A percentile compares a stretch with the other conserved stretches of the same genome.
Conservation (phyloP, 2,888 invertebrate genomes). For the Quadriops clusia region DNA sequence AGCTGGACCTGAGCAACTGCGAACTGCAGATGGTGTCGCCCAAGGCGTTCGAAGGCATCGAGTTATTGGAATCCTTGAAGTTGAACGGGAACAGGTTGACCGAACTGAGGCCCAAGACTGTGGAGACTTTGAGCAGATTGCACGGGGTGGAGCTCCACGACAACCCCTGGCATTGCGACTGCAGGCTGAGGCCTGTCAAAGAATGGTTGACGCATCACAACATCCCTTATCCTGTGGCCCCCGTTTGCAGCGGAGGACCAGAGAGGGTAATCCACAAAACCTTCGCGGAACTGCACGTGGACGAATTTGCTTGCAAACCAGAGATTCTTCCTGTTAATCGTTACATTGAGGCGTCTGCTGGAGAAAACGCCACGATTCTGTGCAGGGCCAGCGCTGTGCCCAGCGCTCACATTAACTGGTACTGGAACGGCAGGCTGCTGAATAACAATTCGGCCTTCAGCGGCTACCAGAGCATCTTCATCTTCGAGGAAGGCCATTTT, state of each 20-base stretch:
- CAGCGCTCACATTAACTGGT: conserved; percentile 72
- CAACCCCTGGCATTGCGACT: conserved; percentile 84
- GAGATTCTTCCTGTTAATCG: conserved; percentile 64
- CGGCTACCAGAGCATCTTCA: conserved; percentile 61
- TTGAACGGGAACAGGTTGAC: conserved; percentile 70
- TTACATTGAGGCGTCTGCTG: conserved; percentile 66
- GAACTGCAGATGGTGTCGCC: conserved; percentile 68
- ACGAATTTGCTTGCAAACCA: conserved; percentile 79
- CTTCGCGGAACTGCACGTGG: conserved; percentile 64
- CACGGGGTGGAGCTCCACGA: conserved; percentile 75
- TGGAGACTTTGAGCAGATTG: conserved; percentile 60
- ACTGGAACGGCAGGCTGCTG: conserved; percentile 69
- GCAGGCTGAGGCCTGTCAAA: conserved; percentile 67
- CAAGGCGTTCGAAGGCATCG: conserved; percentile 64
- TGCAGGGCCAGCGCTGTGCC: conserved; percentile 76
- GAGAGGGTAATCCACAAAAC: conserved; percentile 56
- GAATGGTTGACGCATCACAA: conserved; percentile 70
- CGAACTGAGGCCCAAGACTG: conserved; percentile 58
- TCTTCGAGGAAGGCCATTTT: conserved; percentile 64
- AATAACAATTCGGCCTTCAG: conserved; percentile 69
- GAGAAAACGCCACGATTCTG: conserved; percentile 74
- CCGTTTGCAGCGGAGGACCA: conserved; percentile 62
- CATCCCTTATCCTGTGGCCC: conserved; percentile 64
- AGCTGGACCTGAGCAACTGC: conserved; percentile 73
- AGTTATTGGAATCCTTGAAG: conserved; percentile 64